A percentile compares a stretch with the other conserved stretches of the same genome.
Evolutionary conservation across 2,797 vertebrate genomes (phyloP).

Genomic region (Sphenodon punctatus): DNA sequence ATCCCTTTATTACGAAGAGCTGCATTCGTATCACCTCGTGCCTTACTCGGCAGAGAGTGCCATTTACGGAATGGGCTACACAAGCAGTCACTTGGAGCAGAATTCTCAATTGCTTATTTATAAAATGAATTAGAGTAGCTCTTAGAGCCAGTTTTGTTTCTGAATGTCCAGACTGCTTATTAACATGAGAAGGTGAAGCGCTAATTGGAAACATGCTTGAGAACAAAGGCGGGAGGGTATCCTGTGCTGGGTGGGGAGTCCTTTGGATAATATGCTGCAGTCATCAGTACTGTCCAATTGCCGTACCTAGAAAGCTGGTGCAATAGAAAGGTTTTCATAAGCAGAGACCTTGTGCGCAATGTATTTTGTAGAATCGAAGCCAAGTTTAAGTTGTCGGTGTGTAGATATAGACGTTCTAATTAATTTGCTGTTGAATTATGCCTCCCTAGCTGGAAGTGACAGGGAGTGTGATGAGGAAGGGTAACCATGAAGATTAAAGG

Average conservation of each 20-base stretch:
- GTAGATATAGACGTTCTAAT: conserved; percentile 49
- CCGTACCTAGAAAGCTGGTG: conserved; percentile 23
- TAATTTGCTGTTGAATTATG: conserved; percentile 37
- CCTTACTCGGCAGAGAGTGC: conserved; percentile 85
- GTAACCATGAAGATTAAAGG: conserved; percentile 32
- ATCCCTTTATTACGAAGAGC: conserved; percentile 85
- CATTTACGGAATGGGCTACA: conserved; percentile 86
- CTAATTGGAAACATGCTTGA: conserved; percentile 51
- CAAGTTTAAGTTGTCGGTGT: conserved; percentile 30
- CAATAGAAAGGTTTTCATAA: conserved; percentile 18
- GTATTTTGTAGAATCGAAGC: conserved; percentile 40
- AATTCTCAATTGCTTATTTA: conserved; percentile 88
- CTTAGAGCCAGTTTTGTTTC: conserved; percentile 74
- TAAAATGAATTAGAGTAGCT: conserved; percentile 88
- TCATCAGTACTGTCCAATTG: conserved; percentile 10
- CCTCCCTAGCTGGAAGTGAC: not conserved
- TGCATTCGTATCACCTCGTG: conserved; percentile 89
- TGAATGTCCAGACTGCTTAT: conserved; percentile 74
- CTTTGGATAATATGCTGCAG: conserved; percentile 54
- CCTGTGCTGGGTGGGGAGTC: conserved; percentile 52
- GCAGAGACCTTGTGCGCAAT: conserved; percentile 25
- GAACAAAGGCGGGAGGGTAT: conserved; percentile 51
- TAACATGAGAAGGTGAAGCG: conserved; percentile 63
- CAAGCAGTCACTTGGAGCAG: conserved; percentile 80
- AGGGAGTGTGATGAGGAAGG: conserved; percentile 27